A percentile compares a stretch with the other conserved stretches of the same genome.
phyloP scores from a whole-genome alignment of 1,140 invertebrate genomes.

The Colletes gigas region DNA sequence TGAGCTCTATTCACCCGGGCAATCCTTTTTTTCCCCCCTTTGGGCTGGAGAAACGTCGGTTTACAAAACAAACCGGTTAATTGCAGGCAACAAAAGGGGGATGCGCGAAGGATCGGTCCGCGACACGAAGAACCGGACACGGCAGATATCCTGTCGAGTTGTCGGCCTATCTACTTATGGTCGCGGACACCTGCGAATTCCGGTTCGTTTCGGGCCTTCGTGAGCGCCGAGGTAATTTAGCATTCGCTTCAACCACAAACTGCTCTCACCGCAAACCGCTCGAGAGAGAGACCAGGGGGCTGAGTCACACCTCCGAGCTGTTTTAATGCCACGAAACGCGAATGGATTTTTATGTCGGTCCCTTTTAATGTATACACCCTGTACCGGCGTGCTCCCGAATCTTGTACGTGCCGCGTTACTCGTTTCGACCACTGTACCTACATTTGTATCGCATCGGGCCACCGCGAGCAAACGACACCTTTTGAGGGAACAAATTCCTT shows the following conservation, averaged over 20 bases:
- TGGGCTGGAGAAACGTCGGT: background rate
- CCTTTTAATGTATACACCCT: background rate
- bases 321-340: constrained; percentile 28
- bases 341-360: constrained; percentile 17
- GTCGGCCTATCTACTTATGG: constrained; percentile 8
- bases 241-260: constrained; percentile 34
- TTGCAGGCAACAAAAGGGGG: constrained; percentile 3
- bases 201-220: constrained; percentile 23
- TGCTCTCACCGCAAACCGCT: constrained; percentile 21
- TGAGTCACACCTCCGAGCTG: constrained; percentile 8
- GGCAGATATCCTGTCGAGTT: background rate
- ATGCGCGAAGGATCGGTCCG: background rate
- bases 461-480: background rate
- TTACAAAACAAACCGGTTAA: constrained; percentile 42
- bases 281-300: background rate
- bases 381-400: constrained; percentile 5
- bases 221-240: constrained; percentile 24
- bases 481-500: background rate
- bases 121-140: background rate
- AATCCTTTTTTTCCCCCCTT: background rate
- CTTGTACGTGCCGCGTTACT: constrained; percentile 5
- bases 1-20: constrained; percentile 8
- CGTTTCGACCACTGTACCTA: background rate
- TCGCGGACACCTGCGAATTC: constrained; percentile 43
- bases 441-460: constrained; percentile 5